These are phyloP conservation scores for Vireo altiloquus DNA, from an alignment of 2,113 vertebrate species.

Conservation along the genomic window DNA sequence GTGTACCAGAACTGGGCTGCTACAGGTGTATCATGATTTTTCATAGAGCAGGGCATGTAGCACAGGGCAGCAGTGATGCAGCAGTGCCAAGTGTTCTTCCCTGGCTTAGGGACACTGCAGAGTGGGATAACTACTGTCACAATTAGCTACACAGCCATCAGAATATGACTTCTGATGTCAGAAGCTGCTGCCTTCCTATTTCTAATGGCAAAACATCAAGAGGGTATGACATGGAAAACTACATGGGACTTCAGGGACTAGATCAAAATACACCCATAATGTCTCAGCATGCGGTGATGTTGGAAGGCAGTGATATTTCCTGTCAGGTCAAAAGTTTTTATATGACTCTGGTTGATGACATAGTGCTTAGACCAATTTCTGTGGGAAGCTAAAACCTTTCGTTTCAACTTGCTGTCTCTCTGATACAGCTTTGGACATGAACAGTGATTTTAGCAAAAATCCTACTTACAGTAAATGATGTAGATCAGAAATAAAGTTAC, in stretches of 20 bases:
- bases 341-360: neutral
- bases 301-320: neutral
- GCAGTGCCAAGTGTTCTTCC: neutral
- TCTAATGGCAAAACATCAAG: neutral
- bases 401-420: neutral
- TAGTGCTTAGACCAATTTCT: neutral
- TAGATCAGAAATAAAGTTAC: neutral
- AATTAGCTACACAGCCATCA: neutral
- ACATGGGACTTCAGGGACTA: neutral
- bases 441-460: neutral
- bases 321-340: neutral
- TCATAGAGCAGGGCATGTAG: neutral
- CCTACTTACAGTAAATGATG: accelerated
- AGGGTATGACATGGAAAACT: neutral
- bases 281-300: neutral
- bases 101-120: neutral
- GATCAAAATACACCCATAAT: neutral
- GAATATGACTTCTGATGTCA: neutral
- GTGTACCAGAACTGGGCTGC: neutral
- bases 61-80: neutral
- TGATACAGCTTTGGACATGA: neutral
- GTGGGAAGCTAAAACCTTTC: neutral
- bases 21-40: neutral
- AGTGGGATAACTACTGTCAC: neutral
- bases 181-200: neutral